Evolutionary conservation across 37 sponge, comb jelly and placozoan genomes (phyloP).

Genomic region (Hormiphora californensis): DNA sequence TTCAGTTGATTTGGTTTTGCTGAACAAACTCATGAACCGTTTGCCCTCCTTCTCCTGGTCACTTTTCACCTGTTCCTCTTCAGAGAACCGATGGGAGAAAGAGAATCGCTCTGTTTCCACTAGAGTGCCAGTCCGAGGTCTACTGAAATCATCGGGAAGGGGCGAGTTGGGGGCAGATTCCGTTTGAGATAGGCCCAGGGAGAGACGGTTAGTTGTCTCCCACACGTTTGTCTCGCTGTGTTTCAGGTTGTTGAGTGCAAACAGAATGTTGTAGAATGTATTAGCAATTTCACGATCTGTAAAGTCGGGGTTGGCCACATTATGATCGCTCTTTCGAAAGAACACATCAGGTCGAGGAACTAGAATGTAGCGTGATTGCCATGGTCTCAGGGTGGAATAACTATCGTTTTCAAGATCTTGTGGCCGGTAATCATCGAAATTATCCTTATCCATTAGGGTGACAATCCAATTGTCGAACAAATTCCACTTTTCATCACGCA

Average conservation of each 20-base stretch:
- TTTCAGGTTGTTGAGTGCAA: conserved; percentile 32
- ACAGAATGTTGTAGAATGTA: conserved; percentile 51
- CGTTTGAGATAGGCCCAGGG: background rate
- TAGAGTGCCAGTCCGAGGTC: conserved; percentile 32
- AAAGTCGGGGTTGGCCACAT: background rate
- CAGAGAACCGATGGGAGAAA: background rate
- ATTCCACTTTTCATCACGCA: conserved; percentile 16
- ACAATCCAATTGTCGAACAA: background rate
- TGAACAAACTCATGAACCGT: background rate
- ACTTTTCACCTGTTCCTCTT: background rate
- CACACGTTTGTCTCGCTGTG: background rate
- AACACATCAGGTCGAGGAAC: conserved; percentile 25
- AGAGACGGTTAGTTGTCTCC: background rate
- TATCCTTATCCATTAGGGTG: background rate
- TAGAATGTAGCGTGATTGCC: conserved; percentile 10
- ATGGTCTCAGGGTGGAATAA: background rate
- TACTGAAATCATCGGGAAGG: background rate
- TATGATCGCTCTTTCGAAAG: conserved; percentile 34
- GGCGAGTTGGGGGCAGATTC: background rate
- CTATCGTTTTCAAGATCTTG: background rate
- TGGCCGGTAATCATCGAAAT: background rate
- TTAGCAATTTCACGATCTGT: background rate
- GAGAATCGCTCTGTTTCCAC: conserved; percentile 14
- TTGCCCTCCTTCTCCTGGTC: background rate
- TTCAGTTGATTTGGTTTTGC: background rate